Percentiles rank a stretch among this genome's conserved stretches.
Conservation (phyloP, 2,797 vertebrate genomes). For the Spondyliosoma cantharus region DNA sequence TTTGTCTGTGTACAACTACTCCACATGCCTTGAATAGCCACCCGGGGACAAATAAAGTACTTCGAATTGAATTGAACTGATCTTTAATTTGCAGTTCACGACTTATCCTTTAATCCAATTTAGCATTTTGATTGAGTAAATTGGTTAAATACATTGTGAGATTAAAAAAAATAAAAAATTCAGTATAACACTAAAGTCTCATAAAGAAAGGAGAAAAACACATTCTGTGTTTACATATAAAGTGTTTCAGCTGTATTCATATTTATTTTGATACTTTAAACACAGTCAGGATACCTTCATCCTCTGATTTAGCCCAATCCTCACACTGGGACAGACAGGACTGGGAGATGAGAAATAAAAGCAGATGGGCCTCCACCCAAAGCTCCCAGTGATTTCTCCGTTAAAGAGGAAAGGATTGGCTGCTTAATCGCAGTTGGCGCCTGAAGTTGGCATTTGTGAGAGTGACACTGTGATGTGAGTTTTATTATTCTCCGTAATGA, state of each 20-base stretch:
- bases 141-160: not conserved
- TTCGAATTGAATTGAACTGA: not conserved
- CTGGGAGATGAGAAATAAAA: conserved; percentile 45
- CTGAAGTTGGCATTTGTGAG: conserved; percentile 82
- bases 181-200: not conserved
- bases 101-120: not conserved
- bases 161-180: not conserved
- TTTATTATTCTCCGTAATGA: conserved; percentile 80
- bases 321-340: conserved; percentile 16
- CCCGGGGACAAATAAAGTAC: no score
- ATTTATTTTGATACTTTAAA: conserved; percentile 34
- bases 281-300: conserved; percentile 31
- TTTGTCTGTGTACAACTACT: no score
- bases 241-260: not conserved
- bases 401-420: conserved; percentile 62
- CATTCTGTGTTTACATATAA: not conserved
- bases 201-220: conserved; percentile 2
- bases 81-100: not conserved
- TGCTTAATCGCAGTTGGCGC: conserved; percentile 67
- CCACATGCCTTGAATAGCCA: no score
- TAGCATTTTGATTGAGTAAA: not conserved
- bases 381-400: conserved; percentile 65
- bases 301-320: conserved; percentile 30
- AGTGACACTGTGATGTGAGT: conserved; percentile 79
- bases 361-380: conserved; percentile 66